A percentile compares a stretch with the other conserved stretches of the same genome.
Conservation (phyloP, 2,888 invertebrate genomes). For the Lasioglossum pauxillum region DNA sequence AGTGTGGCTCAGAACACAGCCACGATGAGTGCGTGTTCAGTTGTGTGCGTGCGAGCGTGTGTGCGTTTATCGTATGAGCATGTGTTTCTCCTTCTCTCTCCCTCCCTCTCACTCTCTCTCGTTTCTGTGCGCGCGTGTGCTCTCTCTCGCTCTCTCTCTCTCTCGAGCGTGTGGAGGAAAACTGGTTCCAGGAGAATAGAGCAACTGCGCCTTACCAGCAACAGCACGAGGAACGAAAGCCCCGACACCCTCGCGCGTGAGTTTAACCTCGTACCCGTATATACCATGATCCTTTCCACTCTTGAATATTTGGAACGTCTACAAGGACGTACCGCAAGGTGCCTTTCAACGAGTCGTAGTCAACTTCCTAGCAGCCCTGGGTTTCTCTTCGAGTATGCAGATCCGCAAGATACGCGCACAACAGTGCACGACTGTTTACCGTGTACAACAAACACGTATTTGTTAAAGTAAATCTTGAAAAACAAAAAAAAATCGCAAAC, state of each 20-base stretch:
- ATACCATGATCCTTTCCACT: constrained; percentile 68
- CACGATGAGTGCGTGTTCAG: constrained; percentile 35
- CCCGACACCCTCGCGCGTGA: constrained; percentile 76
- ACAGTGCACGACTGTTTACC: neutral
- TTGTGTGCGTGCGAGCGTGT: constrained; percentile 30
- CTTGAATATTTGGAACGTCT: constrained; percentile 72
- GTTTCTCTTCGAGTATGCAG: constrained; percentile 25
- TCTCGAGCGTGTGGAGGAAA: constrained; percentile 77
- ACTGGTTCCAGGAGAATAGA: constrained; percentile 84
- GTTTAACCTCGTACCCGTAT: constrained; percentile 69
- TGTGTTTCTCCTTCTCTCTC: constrained; percentile 48
- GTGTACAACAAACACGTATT: neutral
- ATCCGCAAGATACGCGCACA: neutral
- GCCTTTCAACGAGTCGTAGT: constrained; percentile 54
- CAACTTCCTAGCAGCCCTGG: constrained; percentile 35
- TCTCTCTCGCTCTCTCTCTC: constrained; percentile 29
- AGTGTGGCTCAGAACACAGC: constrained; percentile 44
- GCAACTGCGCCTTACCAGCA: constrained; percentile 78
- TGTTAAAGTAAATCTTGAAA: neutral
- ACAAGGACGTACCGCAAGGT: constrained; percentile 65
- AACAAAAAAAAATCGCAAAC: neutral
- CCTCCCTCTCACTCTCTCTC: neutral
- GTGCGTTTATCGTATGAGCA: constrained; percentile 29
- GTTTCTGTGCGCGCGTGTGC: constrained; percentile 36
- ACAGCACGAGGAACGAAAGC: constrained; percentile 71